phyloP scores from a whole-genome alignment of 2,888 invertebrate species.

The Stenoptilia bipunctidactyla region DNA sequence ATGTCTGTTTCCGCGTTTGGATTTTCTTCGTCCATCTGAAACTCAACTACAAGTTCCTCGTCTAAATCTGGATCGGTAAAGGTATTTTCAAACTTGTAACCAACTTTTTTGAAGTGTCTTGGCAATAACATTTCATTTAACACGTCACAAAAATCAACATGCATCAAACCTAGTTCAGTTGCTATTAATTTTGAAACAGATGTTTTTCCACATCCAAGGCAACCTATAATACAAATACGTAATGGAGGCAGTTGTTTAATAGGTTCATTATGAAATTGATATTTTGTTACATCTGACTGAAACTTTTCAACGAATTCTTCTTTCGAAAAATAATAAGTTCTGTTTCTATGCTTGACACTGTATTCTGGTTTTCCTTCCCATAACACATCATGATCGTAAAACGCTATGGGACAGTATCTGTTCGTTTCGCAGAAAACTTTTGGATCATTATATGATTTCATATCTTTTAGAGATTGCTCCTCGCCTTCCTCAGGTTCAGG shows the following conservation, averaged over 20 bases:
- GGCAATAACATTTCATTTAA: conserved; percentile 43
- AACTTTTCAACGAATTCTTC: conserved; percentile 61
- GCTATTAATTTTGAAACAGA: conserved; percentile 58
- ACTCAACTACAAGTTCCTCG: conserved; percentile 39
- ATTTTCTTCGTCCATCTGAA: conserved; percentile 46
- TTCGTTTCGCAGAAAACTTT: conserved; percentile 69
- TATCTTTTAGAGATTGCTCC: conserved; percentile 27
- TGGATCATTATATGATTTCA: conserved; percentile 30
- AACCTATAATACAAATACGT: conserved; percentile 71
- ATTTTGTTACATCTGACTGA: conserved; percentile 54
- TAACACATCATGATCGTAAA: conserved; percentile 58
- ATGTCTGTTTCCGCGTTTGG: conserved; percentile 33
- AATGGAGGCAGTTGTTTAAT: conserved; percentile 53
- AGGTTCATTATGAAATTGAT: conserved; percentile 53
- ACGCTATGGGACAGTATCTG: conserved; percentile 74
- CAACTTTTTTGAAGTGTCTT: conserved; percentile 52
- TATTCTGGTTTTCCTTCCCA: conserved; percentile 74
- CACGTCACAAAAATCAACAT: conserved; percentile 56
- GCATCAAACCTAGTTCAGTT: conserved; percentile 65
- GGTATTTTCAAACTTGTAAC: conserved; percentile 48
- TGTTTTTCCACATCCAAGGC: conserved; percentile 67
- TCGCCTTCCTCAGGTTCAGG: conserved; percentile 18
- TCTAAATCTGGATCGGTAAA: conserved; percentile 38
- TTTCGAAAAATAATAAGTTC: conserved; percentile 64
- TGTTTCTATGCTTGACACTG: conserved; percentile 60